phyloP scores from a whole-genome alignment of 2,797 vertebrate genomes.

The Cossypha caffra region DNA sequence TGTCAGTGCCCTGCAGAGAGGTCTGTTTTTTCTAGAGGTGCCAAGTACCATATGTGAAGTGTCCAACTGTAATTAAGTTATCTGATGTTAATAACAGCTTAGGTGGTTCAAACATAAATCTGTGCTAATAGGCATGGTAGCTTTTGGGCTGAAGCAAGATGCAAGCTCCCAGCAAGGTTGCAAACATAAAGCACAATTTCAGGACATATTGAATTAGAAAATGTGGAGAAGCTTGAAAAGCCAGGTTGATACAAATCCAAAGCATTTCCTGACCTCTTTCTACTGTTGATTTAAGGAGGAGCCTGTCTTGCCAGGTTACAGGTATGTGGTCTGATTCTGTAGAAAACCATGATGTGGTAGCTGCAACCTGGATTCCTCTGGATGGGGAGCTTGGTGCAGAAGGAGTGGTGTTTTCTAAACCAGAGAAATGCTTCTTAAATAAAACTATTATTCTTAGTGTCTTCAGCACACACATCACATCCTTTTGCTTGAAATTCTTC shows the following conservation, averaged over 20 bases:
- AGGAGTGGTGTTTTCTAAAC: not conserved
- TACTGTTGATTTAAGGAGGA: not conserved
- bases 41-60: not conserved
- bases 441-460: not conserved
- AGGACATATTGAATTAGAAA: not conserved
- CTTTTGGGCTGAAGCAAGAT: not conserved
- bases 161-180: not conserved
- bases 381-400: not conserved
- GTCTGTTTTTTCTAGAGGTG: not conserved
- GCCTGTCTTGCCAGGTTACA: rapidly evolving
- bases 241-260: not conserved
- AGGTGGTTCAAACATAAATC: not conserved
- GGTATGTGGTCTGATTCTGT: not conserved
- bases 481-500: not conserved
- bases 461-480: not conserved
- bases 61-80: not conserved
- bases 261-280: not conserved
- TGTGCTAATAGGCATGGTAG: not conserved
- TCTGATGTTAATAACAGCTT: not conserved
- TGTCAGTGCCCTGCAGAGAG: not conserved
- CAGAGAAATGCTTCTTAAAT: not conserved
- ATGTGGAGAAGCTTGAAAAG: not conserved
- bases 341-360: not conserved
- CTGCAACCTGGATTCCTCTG: not conserved
- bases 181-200: not conserved